Evolutionary conservation across 2,113 vertebrate species (phyloP).

Genomic region (Emberiza fucata): DNA sequence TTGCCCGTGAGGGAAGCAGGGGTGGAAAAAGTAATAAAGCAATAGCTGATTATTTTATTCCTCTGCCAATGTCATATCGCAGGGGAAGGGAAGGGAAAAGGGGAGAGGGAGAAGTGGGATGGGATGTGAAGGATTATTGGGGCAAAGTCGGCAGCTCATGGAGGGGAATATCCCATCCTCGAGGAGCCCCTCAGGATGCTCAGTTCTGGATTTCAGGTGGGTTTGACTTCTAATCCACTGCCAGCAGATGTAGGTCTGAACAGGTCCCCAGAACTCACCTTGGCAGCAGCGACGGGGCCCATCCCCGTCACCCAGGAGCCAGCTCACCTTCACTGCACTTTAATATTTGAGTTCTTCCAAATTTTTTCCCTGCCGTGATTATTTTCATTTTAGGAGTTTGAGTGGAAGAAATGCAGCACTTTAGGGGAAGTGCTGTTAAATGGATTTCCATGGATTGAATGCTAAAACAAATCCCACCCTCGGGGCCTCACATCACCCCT

Average conservation of each 20-base stretch:
- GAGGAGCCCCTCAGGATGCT: background rate
- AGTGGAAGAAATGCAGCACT: background rate
- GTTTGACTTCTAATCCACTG: background rate
- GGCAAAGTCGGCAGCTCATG: background rate
- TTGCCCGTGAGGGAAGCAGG: background rate
- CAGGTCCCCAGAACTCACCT: background rate
- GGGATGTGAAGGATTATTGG: background rate
- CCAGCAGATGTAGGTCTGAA: background rate
- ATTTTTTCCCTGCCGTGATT: background rate
- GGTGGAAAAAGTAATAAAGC: slow-evolving; percentile 45
- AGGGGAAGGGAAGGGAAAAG: background rate
- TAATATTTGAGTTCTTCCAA: background rate
- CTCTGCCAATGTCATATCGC: background rate
- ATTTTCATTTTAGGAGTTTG: background rate
- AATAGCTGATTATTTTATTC: slow-evolving; percentile 15
- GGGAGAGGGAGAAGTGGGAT: background rate
- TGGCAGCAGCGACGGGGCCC: fast-evolving
- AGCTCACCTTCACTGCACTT: background rate
- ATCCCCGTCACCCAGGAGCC: background rate
- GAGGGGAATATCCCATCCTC: background rate
- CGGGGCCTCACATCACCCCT: background rate
- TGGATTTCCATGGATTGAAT: background rate
- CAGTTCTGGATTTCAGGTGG: background rate
- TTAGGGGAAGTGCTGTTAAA: background rate
- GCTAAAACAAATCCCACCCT: background rate